phyloP scores from a whole-genome alignment of 2,797 vertebrate species.

The Aeoliscus strigatus region DNA sequence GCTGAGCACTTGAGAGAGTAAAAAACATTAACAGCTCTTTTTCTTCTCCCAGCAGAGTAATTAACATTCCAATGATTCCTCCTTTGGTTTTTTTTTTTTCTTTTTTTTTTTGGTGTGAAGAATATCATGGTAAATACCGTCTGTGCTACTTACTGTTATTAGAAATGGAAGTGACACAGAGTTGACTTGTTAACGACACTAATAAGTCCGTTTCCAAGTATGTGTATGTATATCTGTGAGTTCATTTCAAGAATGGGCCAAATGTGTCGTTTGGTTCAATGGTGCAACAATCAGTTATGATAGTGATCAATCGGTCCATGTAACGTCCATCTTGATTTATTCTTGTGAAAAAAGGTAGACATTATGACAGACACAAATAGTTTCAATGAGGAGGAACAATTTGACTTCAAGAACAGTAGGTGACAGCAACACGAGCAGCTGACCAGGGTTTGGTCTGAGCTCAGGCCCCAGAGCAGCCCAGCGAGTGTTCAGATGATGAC shows the following conservation, averaged over 20 bases:
- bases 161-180: too few relatives aligned
- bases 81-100: constrained; percentile 55
- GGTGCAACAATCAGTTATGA: not conserved
- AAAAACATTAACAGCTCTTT: constrained; percentile 33
- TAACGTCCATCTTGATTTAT: too few relatives aligned
- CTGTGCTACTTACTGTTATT: too few relatives aligned
- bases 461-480: not conserved
- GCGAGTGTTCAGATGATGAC: too few relatives aligned
- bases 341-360: too few relatives aligned
- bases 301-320: not conserved
- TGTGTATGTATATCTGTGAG: too few relatives aligned
- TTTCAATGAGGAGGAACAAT: not conserved
- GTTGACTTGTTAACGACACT: too few relatives aligned
- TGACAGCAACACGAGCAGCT: constrained; percentile 8
- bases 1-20: constrained; percentile 33
- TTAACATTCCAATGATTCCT: constrained; percentile 78
- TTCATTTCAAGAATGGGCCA: too few relatives aligned
- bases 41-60: constrained; percentile 51
- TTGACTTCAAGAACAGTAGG: constrained; percentile 2
- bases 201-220: too few relatives aligned
- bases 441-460: constrained; percentile 19
- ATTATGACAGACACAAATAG: too few relatives aligned
- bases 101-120: too few relatives aligned
- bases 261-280: not conserved
- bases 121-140: too few relatives aligned